Percentiles rank a stretch among this genome's conserved stretches.
These are phyloP conservation scores for Poecile montanus DNA, from an alignment of 2,797 vertebrate species.

Conservation along the genomic window DNA sequence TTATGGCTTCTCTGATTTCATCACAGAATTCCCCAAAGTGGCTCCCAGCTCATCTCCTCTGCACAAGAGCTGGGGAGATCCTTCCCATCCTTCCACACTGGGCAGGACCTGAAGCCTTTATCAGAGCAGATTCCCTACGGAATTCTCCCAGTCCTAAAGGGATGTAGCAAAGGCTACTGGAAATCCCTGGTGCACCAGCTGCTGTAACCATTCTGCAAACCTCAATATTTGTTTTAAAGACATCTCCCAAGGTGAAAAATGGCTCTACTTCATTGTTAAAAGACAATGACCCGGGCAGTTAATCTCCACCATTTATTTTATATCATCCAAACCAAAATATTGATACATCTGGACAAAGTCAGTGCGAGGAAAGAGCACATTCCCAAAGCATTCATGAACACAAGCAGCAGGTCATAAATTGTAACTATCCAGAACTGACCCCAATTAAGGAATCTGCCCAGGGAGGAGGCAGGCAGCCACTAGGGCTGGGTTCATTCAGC, in stretches of 20 bases:
- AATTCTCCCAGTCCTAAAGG: not conserved
- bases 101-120: not conserved
- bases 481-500: not conserved
- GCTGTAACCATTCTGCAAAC: not conserved
- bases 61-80: not conserved
- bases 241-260: not conserved
- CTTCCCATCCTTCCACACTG: not conserved
- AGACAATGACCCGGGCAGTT: conserved; percentile 46
- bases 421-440: conserved; percentile 27
- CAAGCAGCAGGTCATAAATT: conserved; percentile 64
- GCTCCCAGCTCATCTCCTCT: not conserved
- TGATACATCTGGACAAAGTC: conserved; percentile 74
- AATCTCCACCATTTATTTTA: conserved; percentile 71
- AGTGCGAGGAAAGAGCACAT: conserved; percentile 33
- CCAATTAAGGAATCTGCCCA: not conserved
- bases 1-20: not conserved
- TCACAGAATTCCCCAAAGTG: fast-evolving
- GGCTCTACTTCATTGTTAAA: conserved; percentile 22
- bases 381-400: conserved; percentile 56
- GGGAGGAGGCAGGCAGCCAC: not conserved
- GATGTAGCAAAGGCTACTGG: not conserved
- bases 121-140: not conserved
- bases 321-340: conserved; percentile 71
- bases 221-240: not conserved
- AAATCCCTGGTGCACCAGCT: not conserved